phyloP scores from a whole-genome alignment of 2,888 invertebrate genomes.

The Phytoseiulus persimilis region DNA sequence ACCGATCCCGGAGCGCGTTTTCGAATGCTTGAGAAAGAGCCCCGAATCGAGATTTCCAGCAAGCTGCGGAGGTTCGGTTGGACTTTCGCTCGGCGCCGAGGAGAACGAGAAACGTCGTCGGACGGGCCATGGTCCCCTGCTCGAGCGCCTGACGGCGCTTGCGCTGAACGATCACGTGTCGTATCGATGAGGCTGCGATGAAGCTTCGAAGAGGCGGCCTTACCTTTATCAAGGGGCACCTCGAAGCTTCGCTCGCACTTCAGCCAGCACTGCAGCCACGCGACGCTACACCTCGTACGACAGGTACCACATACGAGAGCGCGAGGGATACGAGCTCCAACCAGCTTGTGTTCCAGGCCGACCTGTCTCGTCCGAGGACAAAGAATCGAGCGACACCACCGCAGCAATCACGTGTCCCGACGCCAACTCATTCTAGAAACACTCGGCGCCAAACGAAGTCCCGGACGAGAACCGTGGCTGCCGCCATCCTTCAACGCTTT shows the following conservation, averaged over 20 bases:
- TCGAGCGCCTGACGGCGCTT: neutral
- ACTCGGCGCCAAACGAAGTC: no score
- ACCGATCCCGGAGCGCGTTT: neutral
- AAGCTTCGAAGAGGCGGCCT: neutral
- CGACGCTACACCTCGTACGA: slow-evolving; percentile 5
- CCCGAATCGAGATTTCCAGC: neutral
- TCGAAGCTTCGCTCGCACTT: neutral
- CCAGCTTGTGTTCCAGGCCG: neutral
- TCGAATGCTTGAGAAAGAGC: neutral
- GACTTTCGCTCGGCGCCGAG: no score
- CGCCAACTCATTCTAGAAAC: no score
- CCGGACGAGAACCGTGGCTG: no score
- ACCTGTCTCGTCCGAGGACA: no score
- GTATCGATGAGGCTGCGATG: slow-evolving; percentile 5
- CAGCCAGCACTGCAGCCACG: neutral
- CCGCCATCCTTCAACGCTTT: no score
- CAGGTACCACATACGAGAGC: neutral
- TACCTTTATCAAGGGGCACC: slow-evolving; percentile 5
- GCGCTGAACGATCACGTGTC: neutral
- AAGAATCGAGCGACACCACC: no score
- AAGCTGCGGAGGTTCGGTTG: neutral
- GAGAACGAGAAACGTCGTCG: neutral
- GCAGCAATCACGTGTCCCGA: no score
- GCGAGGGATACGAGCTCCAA: neutral
- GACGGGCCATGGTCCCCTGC: neutral